These are phyloP conservation scores for Mirza zaza DNA, from an alignment of 2,113 vertebrate species.

Conservation along the genomic window DNA sequence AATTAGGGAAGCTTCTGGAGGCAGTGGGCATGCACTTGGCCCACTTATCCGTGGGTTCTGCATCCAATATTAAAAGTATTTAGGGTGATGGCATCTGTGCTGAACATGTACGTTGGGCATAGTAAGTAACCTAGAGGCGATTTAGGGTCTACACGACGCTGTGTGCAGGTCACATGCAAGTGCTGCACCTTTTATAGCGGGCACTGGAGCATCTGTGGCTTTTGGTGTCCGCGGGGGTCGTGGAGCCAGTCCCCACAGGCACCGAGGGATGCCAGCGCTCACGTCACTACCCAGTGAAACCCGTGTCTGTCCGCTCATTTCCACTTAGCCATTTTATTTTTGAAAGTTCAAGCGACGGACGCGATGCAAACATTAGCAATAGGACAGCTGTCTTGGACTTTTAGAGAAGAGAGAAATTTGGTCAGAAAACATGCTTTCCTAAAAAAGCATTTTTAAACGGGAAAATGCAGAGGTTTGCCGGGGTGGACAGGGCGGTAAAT, in stretches of 20 bases:
- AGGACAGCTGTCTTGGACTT: neutral
- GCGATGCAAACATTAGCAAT: neutral
- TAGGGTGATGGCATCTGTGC: neutral
- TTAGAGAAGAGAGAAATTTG: neutral
- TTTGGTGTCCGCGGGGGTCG: neutral
- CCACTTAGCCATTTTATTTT: neutral
- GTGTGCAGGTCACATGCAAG: neutral
- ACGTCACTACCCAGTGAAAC: neutral
- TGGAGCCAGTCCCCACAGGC: neutral
- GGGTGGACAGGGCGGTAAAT: neutral
- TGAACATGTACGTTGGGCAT: neutral
- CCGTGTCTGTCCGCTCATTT: neutral
- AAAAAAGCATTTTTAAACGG: neutral
- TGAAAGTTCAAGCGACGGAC: neutral
- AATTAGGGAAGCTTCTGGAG: neutral
- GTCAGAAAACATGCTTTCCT: neutral
- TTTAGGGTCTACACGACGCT: neutral
- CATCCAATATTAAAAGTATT: neutral
- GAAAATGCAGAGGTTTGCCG: neutral
- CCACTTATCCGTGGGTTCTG: neutral
- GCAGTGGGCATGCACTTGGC: neutral
- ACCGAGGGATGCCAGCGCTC: neutral
- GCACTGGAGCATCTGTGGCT: neutral
- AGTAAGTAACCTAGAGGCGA: neutral
- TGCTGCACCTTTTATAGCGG: too few species aligned